phyloP scores from a whole-genome alignment of 2,113 vertebrate genomes.

The Amazona vittata region DNA sequence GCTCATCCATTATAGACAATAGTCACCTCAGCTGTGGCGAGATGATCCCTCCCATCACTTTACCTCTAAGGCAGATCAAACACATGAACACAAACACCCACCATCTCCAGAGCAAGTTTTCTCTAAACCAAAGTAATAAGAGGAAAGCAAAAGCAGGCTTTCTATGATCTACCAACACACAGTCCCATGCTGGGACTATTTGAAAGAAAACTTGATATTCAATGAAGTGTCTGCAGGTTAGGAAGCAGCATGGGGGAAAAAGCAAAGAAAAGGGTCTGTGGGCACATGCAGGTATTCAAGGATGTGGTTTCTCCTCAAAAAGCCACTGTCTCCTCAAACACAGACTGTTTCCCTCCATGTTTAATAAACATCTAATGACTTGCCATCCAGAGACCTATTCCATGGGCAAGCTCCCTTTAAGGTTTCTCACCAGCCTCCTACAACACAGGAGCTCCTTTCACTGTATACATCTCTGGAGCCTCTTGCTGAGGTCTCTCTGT shows the following conservation, averaged over 20 bases:
- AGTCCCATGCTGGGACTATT: background rate
- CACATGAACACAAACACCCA: fast-evolving
- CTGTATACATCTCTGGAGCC: background rate
- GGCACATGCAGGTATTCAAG: background rate
- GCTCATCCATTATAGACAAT: background rate
- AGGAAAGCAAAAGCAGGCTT: background rate
- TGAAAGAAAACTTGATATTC: background rate
- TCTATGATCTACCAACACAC: background rate
- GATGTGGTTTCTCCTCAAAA: background rate
- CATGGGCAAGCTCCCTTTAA: fast-evolving
- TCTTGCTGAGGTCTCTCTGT: background rate
- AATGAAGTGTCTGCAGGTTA: background rate
- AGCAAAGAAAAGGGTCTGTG: background rate
- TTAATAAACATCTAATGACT: background rate
- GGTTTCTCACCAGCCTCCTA: background rate
- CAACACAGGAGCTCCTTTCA: background rate
- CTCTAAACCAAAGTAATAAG: background rate
- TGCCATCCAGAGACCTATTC: background rate
- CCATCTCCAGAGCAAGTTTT: background rate
- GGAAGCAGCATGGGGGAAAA: background rate
- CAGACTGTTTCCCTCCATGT: background rate
- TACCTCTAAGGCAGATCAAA: background rate
- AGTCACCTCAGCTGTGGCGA: background rate
- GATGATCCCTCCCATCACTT: background rate
- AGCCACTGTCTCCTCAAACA: background rate